These are phyloP conservation scores for Drosophila merina DNA, from an alignment of 2,888 invertebrate species.

Conservation along the genomic window DNA sequence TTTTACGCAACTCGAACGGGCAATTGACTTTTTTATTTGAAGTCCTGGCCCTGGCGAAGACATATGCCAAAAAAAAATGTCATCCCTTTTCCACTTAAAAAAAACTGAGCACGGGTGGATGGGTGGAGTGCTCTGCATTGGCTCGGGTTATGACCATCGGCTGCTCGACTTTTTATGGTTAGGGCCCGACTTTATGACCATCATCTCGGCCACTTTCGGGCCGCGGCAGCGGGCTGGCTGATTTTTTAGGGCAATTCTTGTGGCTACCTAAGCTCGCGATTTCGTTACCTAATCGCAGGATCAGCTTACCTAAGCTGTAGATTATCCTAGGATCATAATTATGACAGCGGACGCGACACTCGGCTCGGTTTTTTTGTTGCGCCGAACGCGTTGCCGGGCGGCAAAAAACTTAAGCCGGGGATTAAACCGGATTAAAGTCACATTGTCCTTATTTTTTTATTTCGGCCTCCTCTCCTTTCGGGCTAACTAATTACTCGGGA, in stretches of 20 bases:
- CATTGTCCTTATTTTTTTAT: slow-evolving; percentile 69
- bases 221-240: slow-evolving; percentile 11
- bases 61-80: slow-evolving; percentile 53
- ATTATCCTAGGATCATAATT: slow-evolving; percentile 79
- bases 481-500: slow-evolving; percentile 69
- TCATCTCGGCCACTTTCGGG: slow-evolving; percentile 15
- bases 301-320: slow-evolving; percentile 72
- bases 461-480: slow-evolving; percentile 62
- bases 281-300: slow-evolving; percentile 76
- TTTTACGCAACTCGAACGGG: slow-evolving; percentile 69
- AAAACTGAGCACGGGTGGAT: slow-evolving; percentile 29
- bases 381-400: slow-evolving; percentile 31
- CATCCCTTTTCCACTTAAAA: slow-evolving; percentile 73
- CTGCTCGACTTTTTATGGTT: slow-evolving; percentile 75
- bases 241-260: slow-evolving; percentile 73
- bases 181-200: slow-evolving; percentile 61
- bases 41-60: slow-evolving; percentile 19
- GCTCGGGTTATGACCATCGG: slow-evolving; percentile 56
- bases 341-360: slow-evolving; percentile 63
- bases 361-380: slow-evolving; percentile 37
- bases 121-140: slow-evolving; percentile 49
- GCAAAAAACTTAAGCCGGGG: slow-evolving; percentile 80
- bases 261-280: slow-evolving; percentile 76
- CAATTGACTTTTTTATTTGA: slow-evolving; percentile 68
- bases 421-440: slow-evolving; percentile 78